Percentiles rank a stretch among this genome's conserved stretches.
Evolutionary conservation across 1,140 invertebrate genomes (phyloP).

Genomic region (Sarcophaga peregrina): DNA sequence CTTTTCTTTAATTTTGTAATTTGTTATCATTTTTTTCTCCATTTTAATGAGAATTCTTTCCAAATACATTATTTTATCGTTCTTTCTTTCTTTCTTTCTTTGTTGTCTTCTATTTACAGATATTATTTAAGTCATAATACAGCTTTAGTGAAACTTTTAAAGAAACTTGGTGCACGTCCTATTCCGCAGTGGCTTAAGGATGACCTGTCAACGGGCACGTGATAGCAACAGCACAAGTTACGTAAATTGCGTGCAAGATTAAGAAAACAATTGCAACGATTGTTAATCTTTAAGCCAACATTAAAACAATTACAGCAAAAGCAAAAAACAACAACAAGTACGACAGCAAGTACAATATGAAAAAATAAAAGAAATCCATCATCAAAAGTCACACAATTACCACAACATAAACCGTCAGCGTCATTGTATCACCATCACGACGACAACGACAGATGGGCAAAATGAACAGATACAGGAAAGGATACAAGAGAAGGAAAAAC

Average conservation of each 20-base stretch:
- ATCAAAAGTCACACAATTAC: constrained; percentile 14
- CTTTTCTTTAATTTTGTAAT: neutral
- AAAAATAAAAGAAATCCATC: neutral
- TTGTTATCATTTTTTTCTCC: neutral
- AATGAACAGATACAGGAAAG: neutral
- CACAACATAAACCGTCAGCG: neutral
- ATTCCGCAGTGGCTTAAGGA: constrained; percentile 95
- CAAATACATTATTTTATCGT: neutral
- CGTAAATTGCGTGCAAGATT: constrained; percentile 63
- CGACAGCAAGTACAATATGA: neutral
- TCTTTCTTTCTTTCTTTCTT: constrained; percentile 22
- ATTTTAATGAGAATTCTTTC: neutral
- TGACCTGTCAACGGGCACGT: constrained; percentile 74
- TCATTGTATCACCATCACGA: neutral
- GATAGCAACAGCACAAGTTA: constrained; percentile 52
- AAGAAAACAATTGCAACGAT: constrained; percentile 61
- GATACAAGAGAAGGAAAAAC: neutral
- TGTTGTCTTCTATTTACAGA: constrained; percentile 66
- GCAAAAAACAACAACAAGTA: neutral
- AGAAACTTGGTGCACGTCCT: constrained; percentile 81
- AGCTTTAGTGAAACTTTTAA: constrained; percentile 90
- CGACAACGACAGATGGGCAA: neutral
- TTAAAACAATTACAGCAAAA: constrained; percentile 12
- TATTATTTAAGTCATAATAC: constrained; percentile 95
- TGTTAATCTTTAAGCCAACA: constrained; percentile 39